A percentile compares a stretch with the other conserved stretches of the same genome.
These are phyloP conservation scores for Hypocryptadius cinnamomeus DNA, from an alignment of 2,113 vertebrate genomes.

Conservation along the genomic window DNA sequence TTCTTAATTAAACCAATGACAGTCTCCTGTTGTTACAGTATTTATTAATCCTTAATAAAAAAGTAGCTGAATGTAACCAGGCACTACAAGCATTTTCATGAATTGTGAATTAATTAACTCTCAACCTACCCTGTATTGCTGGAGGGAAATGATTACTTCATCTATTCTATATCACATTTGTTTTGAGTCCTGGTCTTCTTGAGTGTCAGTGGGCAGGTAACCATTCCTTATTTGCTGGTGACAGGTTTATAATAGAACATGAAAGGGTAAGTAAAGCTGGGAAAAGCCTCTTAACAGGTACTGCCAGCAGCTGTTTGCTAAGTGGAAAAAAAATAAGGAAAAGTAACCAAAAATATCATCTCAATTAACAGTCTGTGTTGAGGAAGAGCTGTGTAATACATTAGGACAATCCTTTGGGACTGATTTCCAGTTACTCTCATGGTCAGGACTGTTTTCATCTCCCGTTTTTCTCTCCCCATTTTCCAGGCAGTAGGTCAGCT, in stretches of 20 bases:
- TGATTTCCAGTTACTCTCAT: background rate
- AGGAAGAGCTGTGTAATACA: background rate
- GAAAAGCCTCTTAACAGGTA: background rate
- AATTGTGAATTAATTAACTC: background rate
- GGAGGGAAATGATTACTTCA: background rate
- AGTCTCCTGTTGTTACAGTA: background rate
- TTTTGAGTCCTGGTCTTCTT: background rate
- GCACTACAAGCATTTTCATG: background rate
- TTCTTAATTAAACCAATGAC: background rate
- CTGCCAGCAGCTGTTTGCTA: background rate
- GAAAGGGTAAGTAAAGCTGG: background rate
- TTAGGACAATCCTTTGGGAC: background rate
- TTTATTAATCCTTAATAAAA: background rate
- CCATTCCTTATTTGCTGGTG: background rate
- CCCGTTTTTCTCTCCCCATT: background rate
- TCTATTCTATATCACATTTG: rapidly evolving
- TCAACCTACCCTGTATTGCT: background rate
- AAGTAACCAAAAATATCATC: background rate
- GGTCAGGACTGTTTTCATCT: background rate
- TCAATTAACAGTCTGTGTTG: background rate
- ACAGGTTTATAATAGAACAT: background rate
- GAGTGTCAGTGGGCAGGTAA: background rate
- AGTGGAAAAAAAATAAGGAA: background rate
- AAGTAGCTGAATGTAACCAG: background rate
- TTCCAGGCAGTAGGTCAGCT: background rate